Evolutionary conservation across 2,888 invertebrate genomes (phyloP), one percentile per base, ranked within the genome.

Genomic region (Argynnis bischoffii): DNA sequence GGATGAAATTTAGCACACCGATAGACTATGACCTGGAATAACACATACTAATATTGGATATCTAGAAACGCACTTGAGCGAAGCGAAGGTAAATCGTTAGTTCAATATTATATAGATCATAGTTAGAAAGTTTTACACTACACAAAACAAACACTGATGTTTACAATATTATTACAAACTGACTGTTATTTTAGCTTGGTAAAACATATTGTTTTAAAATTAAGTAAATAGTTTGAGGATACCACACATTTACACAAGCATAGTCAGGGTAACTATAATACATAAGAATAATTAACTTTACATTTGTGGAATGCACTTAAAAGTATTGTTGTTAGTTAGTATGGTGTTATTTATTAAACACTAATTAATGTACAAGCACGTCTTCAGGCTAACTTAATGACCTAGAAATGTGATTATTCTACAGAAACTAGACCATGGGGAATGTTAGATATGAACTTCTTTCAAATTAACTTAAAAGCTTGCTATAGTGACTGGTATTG

Each of bases 291-390:
- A 26, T 63, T 70, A 54, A 56, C 50, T 66, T 64, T 63, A 57
- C 63, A 66, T 61, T 57, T 55, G 67, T 75, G 74, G 70, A 68
- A 73, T 79, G 81, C 86, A 86, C 83, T 87, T 78, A 82, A 75
- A 74, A 18, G 71, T 80, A 86, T 86, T 85, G 76, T 73, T 68
- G 72, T 76, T 78, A 74, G 70, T 72, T 74, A 71, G 66, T 61
- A 59, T 55, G 54, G 56, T 48, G 8, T 68, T 55, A 71, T 16
- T 41, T 48, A 57, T 54, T 55, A 55, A 35, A 60, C 16, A 2
- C 15, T 26, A 61, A 50, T 61, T 26, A 35, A 35, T 15, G 6
- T 35, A 47, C 31, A 11, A 15, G 47, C 6, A 35, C 26, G 56
- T 50, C n/a, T 35, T 61, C 48, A 4, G 14, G 16, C 50, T 35